Base-by-base conservation (phyloP, 2,113 vertebrate species). In the Macaca nemestrina region DNA sequence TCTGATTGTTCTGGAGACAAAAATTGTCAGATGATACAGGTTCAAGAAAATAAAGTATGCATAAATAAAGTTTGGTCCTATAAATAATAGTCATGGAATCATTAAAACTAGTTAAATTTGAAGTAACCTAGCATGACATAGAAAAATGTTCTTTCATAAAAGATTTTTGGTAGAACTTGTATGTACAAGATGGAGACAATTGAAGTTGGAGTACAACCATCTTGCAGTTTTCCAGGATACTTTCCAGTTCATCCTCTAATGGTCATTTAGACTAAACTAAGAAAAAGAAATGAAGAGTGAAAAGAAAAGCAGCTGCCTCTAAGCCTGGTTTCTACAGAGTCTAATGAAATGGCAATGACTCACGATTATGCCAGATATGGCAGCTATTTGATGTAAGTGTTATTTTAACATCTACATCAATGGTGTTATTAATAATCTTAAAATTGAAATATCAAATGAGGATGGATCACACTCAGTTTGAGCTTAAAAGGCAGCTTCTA, bases 1-100 rank as follows among this genome's bases (percentile, higher is more conserved):
- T 25, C 48, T 61, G 57, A 81, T 85, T 64, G 45, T 90, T 93
- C n/a, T 35, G n/a, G 91, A 91, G 50, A 45, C 32, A 86, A 85
- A 80, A 80, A 52, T 25, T 40, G 76, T 86, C 81, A 79, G 72
- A 25, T 89, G n/a, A 70, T 18, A 11, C 4, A 68, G 84, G 0
- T 30, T n/a, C 48, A 92, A 76, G 50, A 32, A 70, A 67, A 78
- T 17, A 75, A 68, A n/a, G 8, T 13, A 45, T 4, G 12, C n/a
- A 40, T 40, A 40, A 40, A 40, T 40, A 40, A 40, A 40, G 40
- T 55, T 81, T 82, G 43, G 23, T 67, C 61, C n/a, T 61, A 13
- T 35, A 45, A 48, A 94, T 27, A 68, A 93, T 40, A 52, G 59
- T 40, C 20, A 10, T 0, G 8, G 8, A 61, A 27, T 78, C 57